Percentiles rank a stretch among this genome's conserved stretches.
These are phyloP conservation scores for Drosophila kikkawai DNA, from an alignment of 1,140 invertebrate species.

Conservation along the genomic window DNA sequence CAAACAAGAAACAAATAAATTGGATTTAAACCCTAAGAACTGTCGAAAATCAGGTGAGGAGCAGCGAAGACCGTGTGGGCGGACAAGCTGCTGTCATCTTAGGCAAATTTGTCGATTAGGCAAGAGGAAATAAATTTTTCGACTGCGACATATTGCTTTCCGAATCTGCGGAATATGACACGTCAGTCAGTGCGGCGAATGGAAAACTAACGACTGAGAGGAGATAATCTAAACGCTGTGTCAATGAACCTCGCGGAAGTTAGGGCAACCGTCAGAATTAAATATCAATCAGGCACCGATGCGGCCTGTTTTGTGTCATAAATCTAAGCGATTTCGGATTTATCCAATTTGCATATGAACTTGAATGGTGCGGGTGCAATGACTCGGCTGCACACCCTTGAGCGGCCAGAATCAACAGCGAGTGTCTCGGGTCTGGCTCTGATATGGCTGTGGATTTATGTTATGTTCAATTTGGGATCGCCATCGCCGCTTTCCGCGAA, in stretches of 20 bases:
- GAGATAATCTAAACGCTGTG: constrained; percentile 48
- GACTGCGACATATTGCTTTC: constrained; percentile 30
- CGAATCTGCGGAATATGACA: constrained; percentile 27
- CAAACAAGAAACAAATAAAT: constrained; percentile 61
- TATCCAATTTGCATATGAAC: constrained; percentile 79
- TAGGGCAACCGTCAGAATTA: constrained; percentile 49
- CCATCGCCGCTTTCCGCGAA: constrained; percentile 27
- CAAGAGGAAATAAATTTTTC: constrained; percentile 66
- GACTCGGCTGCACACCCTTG: constrained; percentile 62
- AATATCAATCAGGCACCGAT: constrained; percentile 58
- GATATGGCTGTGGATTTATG: constrained; percentile 35
- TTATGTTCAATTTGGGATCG: constrained; percentile 32
- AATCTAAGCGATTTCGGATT: constrained; percentile 72
- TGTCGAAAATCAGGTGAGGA: constrained; percentile 62
- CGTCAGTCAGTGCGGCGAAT: constrained; percentile 23
- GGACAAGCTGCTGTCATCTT: constrained; percentile 71
- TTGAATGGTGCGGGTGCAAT: constrained; percentile 67
- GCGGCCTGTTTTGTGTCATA: constrained; percentile 59
- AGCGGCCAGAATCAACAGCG: constrained; percentile 31
- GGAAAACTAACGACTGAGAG: constrained; percentile 36
- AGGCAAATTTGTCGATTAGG: constrained; percentile 69
- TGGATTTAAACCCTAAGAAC: constrained; percentile 65
- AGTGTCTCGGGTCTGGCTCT: constrained; percentile 1
- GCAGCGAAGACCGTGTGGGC: constrained; percentile 47
- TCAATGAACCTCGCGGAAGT: constrained; percentile 74